Conservation (phyloP, 2,113 vertebrate genomes). For the Brachirus orientalis region DNA sequence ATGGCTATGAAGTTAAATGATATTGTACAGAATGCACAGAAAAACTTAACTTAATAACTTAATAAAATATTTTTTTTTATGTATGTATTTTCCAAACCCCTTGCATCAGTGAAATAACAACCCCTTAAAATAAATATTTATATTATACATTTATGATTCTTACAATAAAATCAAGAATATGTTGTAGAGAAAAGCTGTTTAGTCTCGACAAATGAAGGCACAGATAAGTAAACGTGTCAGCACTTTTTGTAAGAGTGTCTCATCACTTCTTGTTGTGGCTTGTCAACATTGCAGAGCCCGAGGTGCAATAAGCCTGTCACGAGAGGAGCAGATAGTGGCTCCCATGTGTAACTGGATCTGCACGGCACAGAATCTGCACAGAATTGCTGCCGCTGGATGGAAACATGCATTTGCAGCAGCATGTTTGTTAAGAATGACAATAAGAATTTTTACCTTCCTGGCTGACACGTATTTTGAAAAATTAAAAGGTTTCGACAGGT, state of each 20-base stretch:
- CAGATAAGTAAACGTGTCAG: slow-evolving; percentile 66
- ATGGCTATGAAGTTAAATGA: no score
- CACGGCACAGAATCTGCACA: slow-evolving; percentile 17
- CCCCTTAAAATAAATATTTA: no score
- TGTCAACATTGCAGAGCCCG: slow-evolving; percentile 54
- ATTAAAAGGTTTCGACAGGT: slow-evolving; percentile 6
- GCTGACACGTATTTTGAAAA: neutral
- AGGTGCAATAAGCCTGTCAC: slow-evolving; percentile 56
- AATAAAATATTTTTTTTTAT: neutral
- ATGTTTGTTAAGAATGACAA: neutral
- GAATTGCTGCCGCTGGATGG: slow-evolving; percentile 26
- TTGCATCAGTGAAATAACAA: no score
- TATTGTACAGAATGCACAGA: no score
- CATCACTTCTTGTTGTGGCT: slow-evolving; percentile 68
- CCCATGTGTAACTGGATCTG: slow-evolving; percentile 49
- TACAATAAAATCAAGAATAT: slow-evolving; percentile 33
- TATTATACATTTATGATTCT: no score
- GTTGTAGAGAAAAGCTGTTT: slow-evolving; percentile 37
- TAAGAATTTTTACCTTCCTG: neutral
- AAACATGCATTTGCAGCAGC: slow-evolving; percentile 27
- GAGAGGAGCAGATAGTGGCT: slow-evolving; percentile 42
- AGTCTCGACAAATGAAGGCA: slow-evolving; percentile 32
- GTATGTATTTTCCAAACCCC: no score
- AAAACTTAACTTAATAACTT: neutral
- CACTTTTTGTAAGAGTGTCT: slow-evolving; percentile 69